Evolutionary conservation across 2,888 invertebrate species (phyloP).

Genomic region (Acronicta aceris): DNA sequence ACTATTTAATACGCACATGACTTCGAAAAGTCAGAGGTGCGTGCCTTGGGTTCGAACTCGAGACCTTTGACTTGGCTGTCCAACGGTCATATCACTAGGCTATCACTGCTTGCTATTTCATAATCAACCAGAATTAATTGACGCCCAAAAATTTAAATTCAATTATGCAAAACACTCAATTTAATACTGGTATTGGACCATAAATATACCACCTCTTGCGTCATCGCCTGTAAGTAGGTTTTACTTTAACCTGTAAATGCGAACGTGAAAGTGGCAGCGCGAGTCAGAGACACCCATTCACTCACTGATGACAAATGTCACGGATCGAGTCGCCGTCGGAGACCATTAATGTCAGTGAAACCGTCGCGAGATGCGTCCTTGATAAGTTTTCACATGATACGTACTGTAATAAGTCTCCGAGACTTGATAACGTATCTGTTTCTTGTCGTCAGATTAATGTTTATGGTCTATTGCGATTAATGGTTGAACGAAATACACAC

Average conservation of each 20-base stretch:
- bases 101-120: too few relatives aligned
- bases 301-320: constrained; percentile 58
- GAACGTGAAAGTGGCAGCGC: constrained; percentile 49
- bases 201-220: constrained; percentile 25
- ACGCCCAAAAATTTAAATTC: constrained; percentile 15
- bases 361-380: constrained; percentile 37
- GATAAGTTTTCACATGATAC: constrained; percentile 53
- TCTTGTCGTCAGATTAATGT: constrained; percentile 27
- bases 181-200: constrained; percentile 12
- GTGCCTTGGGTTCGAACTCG: too few relatives aligned
- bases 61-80: too few relatives aligned
- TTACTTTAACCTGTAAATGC: constrained; percentile 41
- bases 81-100: too few relatives aligned
- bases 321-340: constrained; percentile 46
- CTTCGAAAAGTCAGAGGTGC: too few relatives aligned
- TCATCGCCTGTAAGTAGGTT: constrained; percentile 37
- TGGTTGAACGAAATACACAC: not conserved
- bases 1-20: too few relatives aligned
- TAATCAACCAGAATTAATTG: constrained; percentile 14
- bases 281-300: constrained; percentile 32
- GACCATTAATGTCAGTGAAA: constrained; percentile 56
- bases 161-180: constrained; percentile 20
- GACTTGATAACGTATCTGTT: constrained; percentile 19
- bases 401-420: constrained; percentile 30
- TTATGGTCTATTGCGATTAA: constrained; percentile 9